A percentile compares a stretch with the other conserved stretches of the same genome.
Conservation (phyloP, 2,113 vertebrate genomes). For the Gymnorhina tibicen region DNA sequence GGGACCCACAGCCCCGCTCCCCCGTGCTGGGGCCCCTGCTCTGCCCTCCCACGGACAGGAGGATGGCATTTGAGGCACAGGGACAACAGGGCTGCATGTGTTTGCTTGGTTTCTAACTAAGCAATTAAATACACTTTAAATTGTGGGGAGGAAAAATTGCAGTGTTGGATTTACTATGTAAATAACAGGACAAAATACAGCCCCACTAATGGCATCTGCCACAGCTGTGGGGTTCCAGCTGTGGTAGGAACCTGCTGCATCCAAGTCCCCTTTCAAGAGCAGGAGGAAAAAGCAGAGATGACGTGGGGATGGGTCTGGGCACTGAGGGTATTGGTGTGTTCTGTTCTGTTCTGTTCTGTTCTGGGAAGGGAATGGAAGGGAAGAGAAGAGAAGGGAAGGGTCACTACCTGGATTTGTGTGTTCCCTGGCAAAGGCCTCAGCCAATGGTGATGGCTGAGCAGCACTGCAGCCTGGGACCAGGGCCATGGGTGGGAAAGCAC, state of each 20-base stretch:
- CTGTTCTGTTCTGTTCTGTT: no score
- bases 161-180: not conserved
- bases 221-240: not conserved
- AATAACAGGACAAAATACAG: not conserved
- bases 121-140: not conserved
- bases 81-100: fast-evolving
- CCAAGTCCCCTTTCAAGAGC: not conserved
- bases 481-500: not conserved
- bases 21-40: not conserved
- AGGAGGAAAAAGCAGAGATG: not conserved
- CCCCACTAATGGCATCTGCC: not conserved
- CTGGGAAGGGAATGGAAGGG: not conserved
- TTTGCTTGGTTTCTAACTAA: not conserved
- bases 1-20: fast-evolving
- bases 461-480: not conserved
- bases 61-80: not conserved
- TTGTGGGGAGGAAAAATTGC: not conserved
- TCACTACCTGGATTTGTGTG: fast-evolving
- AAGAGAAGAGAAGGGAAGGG: not conserved
- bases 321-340: not conserved
- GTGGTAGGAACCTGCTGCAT: not conserved
- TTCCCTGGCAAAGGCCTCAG: not conserved
- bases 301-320: not conserved
- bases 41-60: not conserved
- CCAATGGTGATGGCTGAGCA: fast-evolving